Percentiles rank a stretch among this genome's conserved stretches.
These are phyloP conservation scores for Opisthocomus hoazin DNA, from an alignment of 2,113 vertebrate species.

Conservation along the genomic window DNA sequence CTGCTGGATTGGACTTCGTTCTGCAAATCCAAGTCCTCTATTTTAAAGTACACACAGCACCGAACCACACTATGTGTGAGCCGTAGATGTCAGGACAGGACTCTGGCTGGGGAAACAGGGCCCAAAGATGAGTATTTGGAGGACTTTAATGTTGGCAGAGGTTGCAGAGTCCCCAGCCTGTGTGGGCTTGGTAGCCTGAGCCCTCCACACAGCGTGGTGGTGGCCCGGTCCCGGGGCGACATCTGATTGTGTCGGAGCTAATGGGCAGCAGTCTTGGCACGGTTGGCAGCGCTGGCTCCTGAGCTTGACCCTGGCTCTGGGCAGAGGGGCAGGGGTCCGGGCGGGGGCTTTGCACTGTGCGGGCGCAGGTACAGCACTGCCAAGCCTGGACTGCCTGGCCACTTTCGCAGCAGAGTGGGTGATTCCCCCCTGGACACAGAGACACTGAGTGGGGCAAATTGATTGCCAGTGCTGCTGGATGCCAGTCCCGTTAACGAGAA, in stretches of 20 bases:
- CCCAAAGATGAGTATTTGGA: neutral
- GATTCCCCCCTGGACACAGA: neutral
- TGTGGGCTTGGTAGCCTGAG: neutral
- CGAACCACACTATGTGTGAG: rapidly evolving
- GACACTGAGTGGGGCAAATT: neutral
- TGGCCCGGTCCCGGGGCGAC: neutral
- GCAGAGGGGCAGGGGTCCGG: neutral
- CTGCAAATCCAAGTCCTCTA: neutral
- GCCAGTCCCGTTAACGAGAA: neutral
- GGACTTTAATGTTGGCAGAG: neutral
- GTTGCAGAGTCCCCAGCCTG: neutral
- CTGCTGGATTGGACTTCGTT: neutral
- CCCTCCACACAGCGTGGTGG: rapidly evolving
- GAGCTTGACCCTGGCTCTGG: neutral
- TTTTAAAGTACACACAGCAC: neutral
- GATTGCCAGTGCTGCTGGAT: neutral
- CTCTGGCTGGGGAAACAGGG: neutral
- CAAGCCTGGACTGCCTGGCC: neutral
- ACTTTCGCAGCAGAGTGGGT: neutral
- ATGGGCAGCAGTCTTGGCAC: too few relatives aligned
- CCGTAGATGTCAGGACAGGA: neutral
- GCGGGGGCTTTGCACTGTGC: neutral
- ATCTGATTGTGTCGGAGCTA: neutral
- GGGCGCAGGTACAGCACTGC: neutral
- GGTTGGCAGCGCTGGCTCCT: neutral